Base-by-base conservation (phyloP, 2,888 invertebrate species). In the Adelphocoris suturalis region DNA sequence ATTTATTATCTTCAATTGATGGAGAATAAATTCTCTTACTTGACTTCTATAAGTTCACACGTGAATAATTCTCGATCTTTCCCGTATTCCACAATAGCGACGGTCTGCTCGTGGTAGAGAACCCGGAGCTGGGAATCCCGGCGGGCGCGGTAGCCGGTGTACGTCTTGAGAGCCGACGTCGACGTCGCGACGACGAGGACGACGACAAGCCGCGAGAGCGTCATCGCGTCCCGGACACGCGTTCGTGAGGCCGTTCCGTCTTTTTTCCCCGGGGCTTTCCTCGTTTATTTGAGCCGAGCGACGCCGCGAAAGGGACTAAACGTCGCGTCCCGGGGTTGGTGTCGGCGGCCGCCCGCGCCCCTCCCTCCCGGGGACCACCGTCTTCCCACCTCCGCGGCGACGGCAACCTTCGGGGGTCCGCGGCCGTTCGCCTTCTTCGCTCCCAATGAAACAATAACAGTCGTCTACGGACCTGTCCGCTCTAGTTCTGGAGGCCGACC, bases 41-140 rank as follows among this genome's bases (percentile, higher is more conserved):
- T 96, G 92, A 97, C 96, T 95, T 98, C 97, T 93, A 97, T 96
- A 92, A 98, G 91, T 89, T 92, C 92, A 89, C 92, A 92, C 89
- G 92, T 92, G 91, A 91, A 91, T 13, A 92, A 90, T 28, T 96
- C 94, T 93, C 96, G 96, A 48, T 95, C 95, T 9, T 95, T 94
- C 5, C 96, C 96, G 90, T 97, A 94, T 93, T 97, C 97, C 80
- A 97, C 96, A 76, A 97, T 95, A 0, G 97, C 97, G 76, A 97
- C 96, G 0, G 97, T 97, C 93, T 96, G 96, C 92, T 97, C 97
- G 94, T 96, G 95, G 93, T 95, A 95, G 93, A 92, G 92, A 12
- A 92, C 92, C 96, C 96, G 96, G 91, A 95, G 93, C 88, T 96
- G 94, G 3, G 96, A 96, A 92, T 96, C 95, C 93, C 95, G 95